Conservation (phyloP, 1,140 invertebrate species). For the Drosophila lacteicornis region DNA sequence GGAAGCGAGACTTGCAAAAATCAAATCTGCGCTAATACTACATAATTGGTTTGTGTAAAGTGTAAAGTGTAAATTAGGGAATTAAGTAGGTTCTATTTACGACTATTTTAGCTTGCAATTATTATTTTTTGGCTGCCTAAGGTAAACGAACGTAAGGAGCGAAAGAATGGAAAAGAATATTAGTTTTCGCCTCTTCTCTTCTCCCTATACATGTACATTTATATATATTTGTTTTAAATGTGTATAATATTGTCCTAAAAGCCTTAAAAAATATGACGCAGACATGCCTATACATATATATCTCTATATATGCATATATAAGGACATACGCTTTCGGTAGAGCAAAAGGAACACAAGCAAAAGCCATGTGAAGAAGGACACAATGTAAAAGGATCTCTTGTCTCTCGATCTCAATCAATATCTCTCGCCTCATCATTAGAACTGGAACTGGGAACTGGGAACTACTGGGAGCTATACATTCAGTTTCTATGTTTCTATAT, state of each 20-base stretch:
- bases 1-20: conserved; percentile 74
- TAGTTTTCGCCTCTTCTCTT: conserved; percentile 7
- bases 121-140: conserved; percentile 55
- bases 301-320: conserved; percentile 16
- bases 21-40: conserved; percentile 76
- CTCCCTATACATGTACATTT: conserved; percentile 33
- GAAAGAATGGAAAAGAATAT: conserved; percentile 12
- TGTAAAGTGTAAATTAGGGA: conserved; percentile 51
- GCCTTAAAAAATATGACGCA: conserved; percentile 73
- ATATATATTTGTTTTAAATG: conserved; percentile 49
- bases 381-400: conserved; percentile 41
- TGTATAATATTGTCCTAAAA: conserved; percentile 82
- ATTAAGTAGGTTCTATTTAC: conserved; percentile 51
- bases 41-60: conserved; percentile 46
- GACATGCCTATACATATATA: conserved; percentile 26
- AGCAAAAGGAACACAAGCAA: conserved; percentile 80
- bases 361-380: conserved; percentile 64
- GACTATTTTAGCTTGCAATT: conserved; percentile 38
- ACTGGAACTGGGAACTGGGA: conserved; percentile 7
- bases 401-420: conserved; percentile 25
- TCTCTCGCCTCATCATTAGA: conserved; percentile 24
- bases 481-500: conserved; percentile 39
- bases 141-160: conserved; percentile 15
- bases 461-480: conserved; percentile 15
- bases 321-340: conserved; percentile 61